Percentiles rank a stretch among this genome's conserved stretches.
phyloP scores from a whole-genome alignment of 2,113 vertebrate species.

The Phylloscopus trochilus region DNA sequence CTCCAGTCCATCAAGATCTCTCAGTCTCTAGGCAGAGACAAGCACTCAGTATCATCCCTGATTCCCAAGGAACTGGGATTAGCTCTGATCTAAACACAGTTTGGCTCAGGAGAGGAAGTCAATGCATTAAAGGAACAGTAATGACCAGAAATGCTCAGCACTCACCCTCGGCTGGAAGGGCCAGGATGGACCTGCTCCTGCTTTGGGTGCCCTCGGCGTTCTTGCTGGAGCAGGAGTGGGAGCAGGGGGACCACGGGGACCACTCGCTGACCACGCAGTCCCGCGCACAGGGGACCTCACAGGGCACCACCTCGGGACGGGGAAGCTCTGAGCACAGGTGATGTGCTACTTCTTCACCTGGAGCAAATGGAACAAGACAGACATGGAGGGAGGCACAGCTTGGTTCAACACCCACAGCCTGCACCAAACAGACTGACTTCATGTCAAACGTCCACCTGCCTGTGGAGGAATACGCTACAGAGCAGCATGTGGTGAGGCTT shows the following conservation, averaged over 20 bases:
- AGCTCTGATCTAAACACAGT: background rate
- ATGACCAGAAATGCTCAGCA: background rate
- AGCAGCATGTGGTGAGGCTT: background rate
- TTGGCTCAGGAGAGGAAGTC: background rate
- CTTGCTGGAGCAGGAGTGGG: slow-evolving; percentile 87
- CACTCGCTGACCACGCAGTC: slow-evolving; percentile 89
- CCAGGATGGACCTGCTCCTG: slow-evolving; percentile 84
- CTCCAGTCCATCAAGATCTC: background rate
- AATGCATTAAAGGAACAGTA: background rate
- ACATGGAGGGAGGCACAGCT: background rate
- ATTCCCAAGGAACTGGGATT: background rate
- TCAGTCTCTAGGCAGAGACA: background rate
- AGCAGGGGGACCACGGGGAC: slow-evolving; percentile 89
- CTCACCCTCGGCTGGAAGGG: slow-evolving; percentile 88
- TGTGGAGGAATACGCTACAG: background rate
- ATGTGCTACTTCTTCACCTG: slow-evolving; percentile 79
- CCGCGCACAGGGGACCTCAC: slow-evolving; percentile 83
- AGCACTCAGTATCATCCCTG: background rate
- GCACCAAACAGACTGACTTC: background rate
- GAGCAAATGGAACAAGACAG: slow-evolving; percentile 14
- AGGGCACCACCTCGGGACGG: slow-evolving; percentile 68
- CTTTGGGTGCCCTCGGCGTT: slow-evolving; percentile 86
- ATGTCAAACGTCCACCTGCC: background rate
- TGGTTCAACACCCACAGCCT: background rate
- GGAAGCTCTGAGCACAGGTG: slow-evolving; percentile 75